These are phyloP conservation scores for Chrysocyon brachyurus DNA, from an alignment of 2,797 vertebrate species.

Conservation along the genomic window DNA sequence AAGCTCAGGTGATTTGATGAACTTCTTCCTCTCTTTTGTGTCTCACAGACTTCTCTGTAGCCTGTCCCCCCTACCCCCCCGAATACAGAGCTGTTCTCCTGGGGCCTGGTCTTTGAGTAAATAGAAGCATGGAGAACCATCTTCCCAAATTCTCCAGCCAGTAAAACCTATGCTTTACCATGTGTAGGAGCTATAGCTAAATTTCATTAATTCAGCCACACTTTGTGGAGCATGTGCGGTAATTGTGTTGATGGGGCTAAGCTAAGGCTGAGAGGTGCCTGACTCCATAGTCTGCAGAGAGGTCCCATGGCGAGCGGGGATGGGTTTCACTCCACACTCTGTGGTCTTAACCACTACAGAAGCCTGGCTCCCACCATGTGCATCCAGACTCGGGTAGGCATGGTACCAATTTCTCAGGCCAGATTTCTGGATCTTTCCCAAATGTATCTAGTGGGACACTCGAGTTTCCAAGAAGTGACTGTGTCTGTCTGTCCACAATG, in stretches of 20 bases:
- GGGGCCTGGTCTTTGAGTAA: background rate
- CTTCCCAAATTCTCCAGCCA: background rate
- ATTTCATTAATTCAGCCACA: background rate
- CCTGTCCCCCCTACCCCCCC: rapidly evolving
- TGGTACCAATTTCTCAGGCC: background rate
- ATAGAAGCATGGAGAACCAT: background rate
- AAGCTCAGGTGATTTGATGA: background rate
- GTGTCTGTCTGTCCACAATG: background rate
- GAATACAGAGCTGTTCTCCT: background rate
- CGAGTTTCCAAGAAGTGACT: background rate
- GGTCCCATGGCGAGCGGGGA: background rate
- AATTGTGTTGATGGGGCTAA: background rate
- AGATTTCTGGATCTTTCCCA: background rate
- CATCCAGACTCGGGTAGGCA: background rate
- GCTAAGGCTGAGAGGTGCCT: background rate
- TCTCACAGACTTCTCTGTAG: background rate
- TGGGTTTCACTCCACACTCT: background rate
- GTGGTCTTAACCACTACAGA: background rate
- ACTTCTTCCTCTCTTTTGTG: background rate
- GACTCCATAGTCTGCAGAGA: background rate
- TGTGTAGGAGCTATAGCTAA: background rate
- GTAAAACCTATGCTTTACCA: background rate
- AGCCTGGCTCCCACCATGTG: background rate
- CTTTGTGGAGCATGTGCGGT: background rate
- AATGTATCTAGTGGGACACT: too few relatives aligned